Base-by-base conservation (phyloP, 2,113 vertebrate genomes). In the Toxotes jaculatrix region DNA sequence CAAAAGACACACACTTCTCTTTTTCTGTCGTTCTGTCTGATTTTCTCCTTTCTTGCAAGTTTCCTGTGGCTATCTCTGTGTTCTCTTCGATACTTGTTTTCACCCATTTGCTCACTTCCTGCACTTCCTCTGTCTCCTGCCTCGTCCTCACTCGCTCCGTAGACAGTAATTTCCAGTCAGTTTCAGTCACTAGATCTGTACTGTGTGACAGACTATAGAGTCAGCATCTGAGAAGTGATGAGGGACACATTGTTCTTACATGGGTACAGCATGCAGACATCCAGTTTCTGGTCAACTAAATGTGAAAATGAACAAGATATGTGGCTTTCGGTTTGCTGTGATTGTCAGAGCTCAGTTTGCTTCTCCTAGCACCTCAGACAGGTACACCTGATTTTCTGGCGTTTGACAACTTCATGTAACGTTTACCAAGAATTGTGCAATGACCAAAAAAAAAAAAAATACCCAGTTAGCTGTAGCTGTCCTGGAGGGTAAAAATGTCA, bases 401-500 rank as follows among this genome's bases (percentile, higher is more conserved):
- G 70, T 75, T 77, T 77, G 51, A 47, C 14, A 17, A 62, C 32
- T 69, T 13, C 3, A 4, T 38, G 16, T 27, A 40, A 65, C 70
- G 38, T 77, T 74, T 65, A 17, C 21, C 0, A 5, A 68, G 19
- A 78, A 56, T 45, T 19, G 34, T 84, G 67, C 57, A 43, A 8
- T 79, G 74, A 73, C 56, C 31, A 6, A 77, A 67, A 27, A 27
- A 78, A 6, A 77, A 67, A 27, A 27, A 78, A 73, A 80, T 42
- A 64, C 14, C 21, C 60, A 69, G 60, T 79, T 68, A 56, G 36
- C 69, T 56, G 43, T 16, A 14, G 38, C 32, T 47, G 40, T 71
- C 79, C 17, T 64, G n/a, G n/a, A 7, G 71, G 62, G 79, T 67
- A 23, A 56, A 79, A 64, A 71, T 81, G 60, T 21, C 71, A 82